Evolutionary conservation across 2,888 invertebrate genomes (phyloP).

Genomic region (Apodemia zela): DNA sequence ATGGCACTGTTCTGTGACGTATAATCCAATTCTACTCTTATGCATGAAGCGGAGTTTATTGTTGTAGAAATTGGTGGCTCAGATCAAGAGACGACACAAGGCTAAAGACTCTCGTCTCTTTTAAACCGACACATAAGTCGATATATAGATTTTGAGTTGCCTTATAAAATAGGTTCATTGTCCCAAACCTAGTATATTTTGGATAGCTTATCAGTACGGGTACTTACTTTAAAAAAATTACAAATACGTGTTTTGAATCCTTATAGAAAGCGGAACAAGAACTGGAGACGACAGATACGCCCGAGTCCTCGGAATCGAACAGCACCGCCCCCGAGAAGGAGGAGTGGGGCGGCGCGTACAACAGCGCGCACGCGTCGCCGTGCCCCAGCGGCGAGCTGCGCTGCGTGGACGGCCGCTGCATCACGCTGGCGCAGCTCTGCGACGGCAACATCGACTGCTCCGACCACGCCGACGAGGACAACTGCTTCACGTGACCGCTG

Average conservation of each 20-base stretch:
- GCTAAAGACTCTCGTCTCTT: too few species aligned
- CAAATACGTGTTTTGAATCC: not conserved
- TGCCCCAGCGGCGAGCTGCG: conserved; percentile 79
- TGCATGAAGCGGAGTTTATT: too few species aligned
- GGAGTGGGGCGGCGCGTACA: conserved; percentile 32
- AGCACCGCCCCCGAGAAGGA: conserved; percentile 38
- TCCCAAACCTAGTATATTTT: too few species aligned
- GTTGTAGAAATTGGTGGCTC: too few species aligned
- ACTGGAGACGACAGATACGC: conserved; percentile 35
- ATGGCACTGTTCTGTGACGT: too few species aligned
- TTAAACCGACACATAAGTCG: too few species aligned
- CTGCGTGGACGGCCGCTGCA: conserved; percentile 83
- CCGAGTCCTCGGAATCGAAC: conserved; percentile 42
- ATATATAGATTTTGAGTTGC: too few species aligned
- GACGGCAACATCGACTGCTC: conserved; percentile 82
- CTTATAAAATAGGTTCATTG: too few species aligned
- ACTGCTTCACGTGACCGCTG: conserved; percentile 79
- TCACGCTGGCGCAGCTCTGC: conserved; percentile 82
- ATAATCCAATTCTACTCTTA: too few species aligned
- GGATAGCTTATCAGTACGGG: too few species aligned
- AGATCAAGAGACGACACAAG: too few species aligned
- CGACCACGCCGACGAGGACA: conserved; percentile 83
- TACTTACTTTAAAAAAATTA: too few species aligned
- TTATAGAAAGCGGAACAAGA: conserved; percentile 49
- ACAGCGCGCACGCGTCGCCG: conserved; percentile 64